Conservation (phyloP, 2,797 vertebrate genomes). For the Sardinella longiceps region DNA sequence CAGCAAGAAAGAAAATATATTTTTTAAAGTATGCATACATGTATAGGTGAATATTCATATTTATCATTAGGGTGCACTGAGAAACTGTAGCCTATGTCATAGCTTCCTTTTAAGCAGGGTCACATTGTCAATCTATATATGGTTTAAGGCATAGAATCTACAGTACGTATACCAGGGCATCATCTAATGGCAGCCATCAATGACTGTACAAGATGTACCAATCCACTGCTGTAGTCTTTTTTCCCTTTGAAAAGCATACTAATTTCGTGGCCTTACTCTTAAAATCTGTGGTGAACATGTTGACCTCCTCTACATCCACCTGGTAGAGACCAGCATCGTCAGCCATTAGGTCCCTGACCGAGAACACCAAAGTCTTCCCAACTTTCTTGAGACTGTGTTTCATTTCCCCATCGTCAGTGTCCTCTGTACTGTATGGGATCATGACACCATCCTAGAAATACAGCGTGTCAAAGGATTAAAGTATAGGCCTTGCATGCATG, state of each 20-base stretch:
- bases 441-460: conserved; percentile 65
- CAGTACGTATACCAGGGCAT: too few species aligned
- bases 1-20: too few species aligned
- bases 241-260: too few species aligned
- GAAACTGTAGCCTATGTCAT: not conserved
- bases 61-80: too few species aligned
- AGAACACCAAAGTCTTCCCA: conserved; percentile 59
- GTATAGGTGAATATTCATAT: not conserved
- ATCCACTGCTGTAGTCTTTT: too few species aligned
- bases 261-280: conserved; percentile 65
- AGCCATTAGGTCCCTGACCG: conserved; percentile 60
- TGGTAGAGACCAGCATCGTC: conserved; percentile 72
- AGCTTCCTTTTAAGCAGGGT: not conserved
- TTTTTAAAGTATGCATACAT: not conserved
- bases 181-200: too few species aligned
- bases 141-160: too few species aligned
- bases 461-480: not conserved
- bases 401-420: conserved; percentile 50
- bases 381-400: conserved; percentile 64
- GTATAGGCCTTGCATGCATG: not conserved
- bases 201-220: too few species aligned
- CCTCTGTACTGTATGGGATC: conserved; percentile 57
- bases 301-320: conserved; percentile 67
- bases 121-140: too few species aligned
- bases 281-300: conserved; percentile 72